phyloP scores from a whole-genome alignment of 2,888 invertebrate species.

The Heliconius hortense region DNA sequence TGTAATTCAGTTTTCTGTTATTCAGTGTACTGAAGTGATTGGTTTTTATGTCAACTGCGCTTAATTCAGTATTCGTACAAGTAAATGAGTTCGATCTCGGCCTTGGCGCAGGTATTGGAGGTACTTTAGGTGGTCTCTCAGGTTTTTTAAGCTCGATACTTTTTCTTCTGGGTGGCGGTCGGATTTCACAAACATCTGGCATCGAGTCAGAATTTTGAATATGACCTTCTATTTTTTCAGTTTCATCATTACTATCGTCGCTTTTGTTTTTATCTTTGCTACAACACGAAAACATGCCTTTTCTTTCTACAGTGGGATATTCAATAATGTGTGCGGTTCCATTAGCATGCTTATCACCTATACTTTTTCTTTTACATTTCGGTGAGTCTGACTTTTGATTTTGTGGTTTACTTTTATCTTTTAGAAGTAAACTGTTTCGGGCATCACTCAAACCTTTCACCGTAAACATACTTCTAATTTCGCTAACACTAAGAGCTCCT shows the following conservation, averaged over 20 bases:
- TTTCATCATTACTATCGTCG: slow-evolving; percentile 75
- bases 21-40: slow-evolving; percentile 75
- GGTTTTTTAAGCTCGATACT: slow-evolving; percentile 81
- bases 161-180: slow-evolving; percentile 84
- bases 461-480: slow-evolving; percentile 78
- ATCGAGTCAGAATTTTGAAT: slow-evolving; percentile 71
- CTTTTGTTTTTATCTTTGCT: slow-evolving; percentile 82
- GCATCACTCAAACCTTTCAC: slow-evolving; percentile 78
- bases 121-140: slow-evolving; percentile 85
- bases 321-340: slow-evolving; percentile 84
- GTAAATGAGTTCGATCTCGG: slow-evolving; percentile 83
- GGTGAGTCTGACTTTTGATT: slow-evolving; percentile 71
- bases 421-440: slow-evolving; percentile 75
- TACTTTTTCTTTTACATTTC: slow-evolving; percentile 73
- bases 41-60: slow-evolving; percentile 69
- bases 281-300: slow-evolving; percentile 88
- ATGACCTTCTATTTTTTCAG: slow-evolving; percentile 62
- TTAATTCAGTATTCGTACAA: slow-evolving; percentile 69
- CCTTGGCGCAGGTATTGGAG: slow-evolving; percentile 75
- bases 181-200: slow-evolving; percentile 78
- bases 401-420: slow-evolving; percentile 70
- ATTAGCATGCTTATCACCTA: slow-evolving; percentile 69
- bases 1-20: slow-evolving; percentile 72
- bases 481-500: slow-evolving; percentile 81
- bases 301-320: slow-evolving; percentile 87